These are phyloP conservation scores for Etheostoma spectabile DNA, from an alignment of 2,113 vertebrate species.

Conservation along the genomic window DNA sequence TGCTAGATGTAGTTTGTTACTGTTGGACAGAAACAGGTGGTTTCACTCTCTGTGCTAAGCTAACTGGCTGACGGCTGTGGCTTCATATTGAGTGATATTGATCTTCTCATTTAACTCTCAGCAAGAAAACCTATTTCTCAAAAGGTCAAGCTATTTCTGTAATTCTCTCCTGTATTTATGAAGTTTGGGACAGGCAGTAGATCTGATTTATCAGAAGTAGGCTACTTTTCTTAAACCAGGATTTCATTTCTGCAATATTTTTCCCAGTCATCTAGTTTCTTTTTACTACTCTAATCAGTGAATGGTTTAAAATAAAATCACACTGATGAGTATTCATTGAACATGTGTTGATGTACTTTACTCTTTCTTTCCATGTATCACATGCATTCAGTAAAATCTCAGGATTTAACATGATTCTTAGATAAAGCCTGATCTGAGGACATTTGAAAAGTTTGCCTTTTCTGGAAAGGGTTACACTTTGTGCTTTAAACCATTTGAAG, in stretches of 20 bases:
- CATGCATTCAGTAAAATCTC: neutral
- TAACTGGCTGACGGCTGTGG: neutral
- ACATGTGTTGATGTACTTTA: neutral
- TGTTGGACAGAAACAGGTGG: neutral
- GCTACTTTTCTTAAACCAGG: neutral
- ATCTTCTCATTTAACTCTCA: neutral
- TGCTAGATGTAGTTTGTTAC: neutral
- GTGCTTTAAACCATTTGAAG: neutral
- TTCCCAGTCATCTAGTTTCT: neutral
- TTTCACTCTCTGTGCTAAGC: neutral
- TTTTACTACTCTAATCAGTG: no score
- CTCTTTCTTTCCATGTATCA: neutral
- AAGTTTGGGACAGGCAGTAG: neutral
- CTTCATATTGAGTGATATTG: neutral
- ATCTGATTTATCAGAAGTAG: neutral
- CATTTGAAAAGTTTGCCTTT: neutral
- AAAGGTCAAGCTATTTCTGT: neutral
- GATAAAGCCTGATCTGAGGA: neutral
- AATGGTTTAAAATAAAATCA: neutral
- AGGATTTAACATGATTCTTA: neutral
- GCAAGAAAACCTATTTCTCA: neutral
- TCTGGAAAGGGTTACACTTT: neutral
- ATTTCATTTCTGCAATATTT: neutral
- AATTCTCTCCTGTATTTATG: neutral
- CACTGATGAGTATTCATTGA: neutral